These are phyloP conservation scores for Acronicta psi DNA, from an alignment of 2,888 invertebrate species.

Conservation along the genomic window DNA sequence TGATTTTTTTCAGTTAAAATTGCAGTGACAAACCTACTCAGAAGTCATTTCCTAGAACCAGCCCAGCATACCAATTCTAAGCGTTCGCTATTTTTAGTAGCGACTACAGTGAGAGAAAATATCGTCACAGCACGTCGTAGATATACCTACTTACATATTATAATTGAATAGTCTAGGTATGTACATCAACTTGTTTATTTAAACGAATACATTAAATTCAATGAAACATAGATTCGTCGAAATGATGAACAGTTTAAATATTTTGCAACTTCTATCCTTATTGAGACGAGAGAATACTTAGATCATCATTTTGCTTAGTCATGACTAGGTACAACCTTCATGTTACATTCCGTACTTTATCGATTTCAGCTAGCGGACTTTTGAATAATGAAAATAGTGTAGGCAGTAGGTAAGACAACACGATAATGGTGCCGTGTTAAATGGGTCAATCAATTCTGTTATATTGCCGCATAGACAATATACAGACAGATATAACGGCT, in stretches of 20 bases:
- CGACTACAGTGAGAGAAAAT: conserved; percentile 41
- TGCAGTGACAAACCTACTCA: conserved; percentile 11
- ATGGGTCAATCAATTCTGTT: conserved; percentile 62
- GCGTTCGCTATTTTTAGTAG: conserved; percentile 40
- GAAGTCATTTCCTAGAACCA: conserved; percentile 42
- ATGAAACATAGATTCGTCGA: conserved; percentile 23
- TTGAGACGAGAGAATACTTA: conserved; percentile 25
- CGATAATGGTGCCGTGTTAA: conserved; percentile 45
- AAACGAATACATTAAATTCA: conserved; percentile 27
- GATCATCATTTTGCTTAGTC: conserved; percentile 29
- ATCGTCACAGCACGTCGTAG: conserved; percentile 16
- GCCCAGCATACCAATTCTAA: conserved; percentile 41
- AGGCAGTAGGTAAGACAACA: conserved; percentile 52
- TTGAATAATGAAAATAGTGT: conserved; percentile 60
- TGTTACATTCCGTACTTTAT: conserved; percentile 40
- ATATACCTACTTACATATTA: no score
- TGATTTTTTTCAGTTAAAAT: conserved; percentile 14
- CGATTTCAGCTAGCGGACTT: conserved; percentile 56
- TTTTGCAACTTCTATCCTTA: conserved; percentile 37
- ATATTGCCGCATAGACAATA: conserved; percentile 17
- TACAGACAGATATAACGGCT: neutral
- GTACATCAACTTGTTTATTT: conserved; percentile 29
- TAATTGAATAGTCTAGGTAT: conserved; percentile 8
- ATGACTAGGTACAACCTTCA: conserved; percentile 28
- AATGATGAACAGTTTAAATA: conserved; percentile 15